Evolutionary conservation across 2,888 invertebrate genomes (phyloP).

Genomic region (Periphyllus acericola): DNA sequence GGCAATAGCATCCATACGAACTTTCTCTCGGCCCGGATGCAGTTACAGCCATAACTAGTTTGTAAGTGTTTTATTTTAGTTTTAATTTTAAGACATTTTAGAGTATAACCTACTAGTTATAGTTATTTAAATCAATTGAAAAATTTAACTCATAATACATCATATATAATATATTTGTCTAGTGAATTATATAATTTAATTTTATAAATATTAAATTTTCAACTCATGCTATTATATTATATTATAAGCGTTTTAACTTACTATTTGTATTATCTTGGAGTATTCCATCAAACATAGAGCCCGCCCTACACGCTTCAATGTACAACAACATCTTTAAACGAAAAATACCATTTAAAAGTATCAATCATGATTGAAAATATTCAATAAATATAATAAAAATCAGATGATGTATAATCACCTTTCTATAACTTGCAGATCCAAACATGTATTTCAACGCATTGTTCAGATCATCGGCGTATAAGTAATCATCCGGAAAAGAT

Average conservation of each 20-base stretch:
- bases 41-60: constrained; percentile 72
- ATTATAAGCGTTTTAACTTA: constrained; percentile 65
- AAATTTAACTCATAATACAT: no score
- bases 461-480: constrained; percentile 66
- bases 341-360: constrained; percentile 62
- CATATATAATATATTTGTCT: no score
- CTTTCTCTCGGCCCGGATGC: constrained; percentile 72
- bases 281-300: constrained; percentile 72
- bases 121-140: no score
- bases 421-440: not conserved
- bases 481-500: constrained; percentile 69
- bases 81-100: not conserved
- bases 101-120: no score
- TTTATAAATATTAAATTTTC: not conserved
- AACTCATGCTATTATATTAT: not conserved
- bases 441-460: constrained; percentile 67
- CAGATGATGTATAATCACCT: constrained; percentile 65
- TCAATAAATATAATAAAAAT: constrained; percentile 30
- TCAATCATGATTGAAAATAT: constrained; percentile 15
- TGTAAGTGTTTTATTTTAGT: not conserved
- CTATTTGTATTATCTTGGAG: constrained; percentile 70
- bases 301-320: constrained; percentile 74
- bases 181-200: not conserved
- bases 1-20: constrained; percentile 73
- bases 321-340: constrained; percentile 71